Percentiles rank a stretch among this genome's conserved stretches.
These are phyloP conservation scores for Rhodeus uyekii DNA, from an alignment of 2,797 vertebrate species.

Conservation along the genomic window DNA sequence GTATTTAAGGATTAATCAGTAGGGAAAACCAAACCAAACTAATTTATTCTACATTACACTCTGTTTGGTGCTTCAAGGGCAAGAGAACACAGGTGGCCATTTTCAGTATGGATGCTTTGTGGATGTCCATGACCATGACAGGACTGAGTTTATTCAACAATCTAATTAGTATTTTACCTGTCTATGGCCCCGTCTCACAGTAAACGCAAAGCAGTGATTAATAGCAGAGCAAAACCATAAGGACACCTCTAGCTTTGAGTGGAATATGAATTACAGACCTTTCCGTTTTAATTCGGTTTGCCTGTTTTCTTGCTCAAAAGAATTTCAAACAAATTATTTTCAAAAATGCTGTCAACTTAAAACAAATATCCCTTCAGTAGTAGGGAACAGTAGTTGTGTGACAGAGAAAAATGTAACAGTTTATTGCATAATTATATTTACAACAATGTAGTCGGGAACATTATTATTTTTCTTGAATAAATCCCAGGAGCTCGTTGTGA, in stretches of 20 bases:
- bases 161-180: conserved; percentile 55
- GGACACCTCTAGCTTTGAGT: conserved; percentile 17
- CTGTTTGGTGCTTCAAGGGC: not conserved
- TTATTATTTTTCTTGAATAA: conserved; percentile 5
- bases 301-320: conserved; percentile 37
- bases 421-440: conserved; percentile 16
- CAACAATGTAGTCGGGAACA: conserved; percentile 2
- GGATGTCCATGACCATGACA: conserved; percentile 46
- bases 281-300: conserved; percentile 23
- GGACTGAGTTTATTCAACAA: conserved; percentile 32
- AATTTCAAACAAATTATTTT: conserved; percentile 8
- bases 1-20: too few relatives aligned
- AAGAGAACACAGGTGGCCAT: not conserved
- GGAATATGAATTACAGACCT: conserved; percentile 38
- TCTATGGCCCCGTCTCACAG: conserved; percentile 35
- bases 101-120: conserved; percentile 38
- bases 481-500: not conserved
- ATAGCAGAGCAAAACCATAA: conserved; percentile 29
- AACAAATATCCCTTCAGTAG: not conserved
- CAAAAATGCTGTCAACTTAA: conserved; percentile 9
- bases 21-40: too few relatives aligned
- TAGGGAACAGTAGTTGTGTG: not conserved
- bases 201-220: conserved; percentile 48
- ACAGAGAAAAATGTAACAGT: not conserved
- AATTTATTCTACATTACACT: not conserved